These are phyloP conservation scores for Heteromormyrus szaboi DNA, from an alignment of 2,797 vertebrate species.

Conservation along the genomic window DNA sequence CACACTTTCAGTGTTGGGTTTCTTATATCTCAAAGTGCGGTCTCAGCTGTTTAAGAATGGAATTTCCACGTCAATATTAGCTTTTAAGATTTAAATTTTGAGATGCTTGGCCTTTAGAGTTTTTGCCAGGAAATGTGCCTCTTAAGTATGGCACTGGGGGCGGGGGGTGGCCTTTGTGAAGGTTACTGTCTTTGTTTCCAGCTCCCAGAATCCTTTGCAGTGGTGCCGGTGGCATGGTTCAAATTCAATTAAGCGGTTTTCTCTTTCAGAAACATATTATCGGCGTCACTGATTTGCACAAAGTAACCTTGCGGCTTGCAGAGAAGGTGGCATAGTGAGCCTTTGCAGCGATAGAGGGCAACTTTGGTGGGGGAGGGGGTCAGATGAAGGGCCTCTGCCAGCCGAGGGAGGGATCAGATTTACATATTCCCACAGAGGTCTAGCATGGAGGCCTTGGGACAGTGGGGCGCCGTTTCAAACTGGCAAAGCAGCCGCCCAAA, in stretches of 20 bases:
- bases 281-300: constrained; percentile 59
- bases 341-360: constrained; percentile 38
- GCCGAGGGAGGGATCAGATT: constrained; percentile 18
- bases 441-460: not conserved
- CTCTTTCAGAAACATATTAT: constrained; percentile 50
- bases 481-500: not conserved
- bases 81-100: not conserved
- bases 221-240: constrained; percentile 54
- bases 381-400: not conserved
- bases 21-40: not conserved
- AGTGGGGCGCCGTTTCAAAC: not conserved
- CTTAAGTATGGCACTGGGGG: not conserved
- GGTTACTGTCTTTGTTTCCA: constrained; percentile 23
- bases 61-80: not conserved
- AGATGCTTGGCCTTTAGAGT: not conserved
- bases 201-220: constrained; percentile 36
- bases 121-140: not conserved
- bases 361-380: constrained; percentile 31
- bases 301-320: constrained; percentile 51
- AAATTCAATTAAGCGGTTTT: constrained; percentile 66
- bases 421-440: not conserved
- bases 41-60: not conserved
- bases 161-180: not conserved
- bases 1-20: not conserved
- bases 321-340: constrained; percentile 40